phyloP scores from a whole-genome alignment of 2,797 vertebrate genomes.

The Coracias cyanogaster region DNA sequence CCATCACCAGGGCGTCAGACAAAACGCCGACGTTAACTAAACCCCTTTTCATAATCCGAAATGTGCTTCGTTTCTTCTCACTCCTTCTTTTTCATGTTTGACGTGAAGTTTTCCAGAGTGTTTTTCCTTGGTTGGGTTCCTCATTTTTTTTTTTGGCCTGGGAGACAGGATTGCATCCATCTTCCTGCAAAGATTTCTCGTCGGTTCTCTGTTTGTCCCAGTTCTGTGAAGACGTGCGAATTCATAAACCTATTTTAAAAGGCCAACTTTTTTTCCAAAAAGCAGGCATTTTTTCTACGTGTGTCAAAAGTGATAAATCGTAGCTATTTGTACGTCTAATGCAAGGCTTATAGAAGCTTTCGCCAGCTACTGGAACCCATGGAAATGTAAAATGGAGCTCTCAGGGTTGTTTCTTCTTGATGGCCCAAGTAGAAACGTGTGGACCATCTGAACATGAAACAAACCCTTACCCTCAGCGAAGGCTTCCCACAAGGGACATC shows the following conservation, averaged over 20 bases:
- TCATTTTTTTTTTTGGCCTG: neutral
- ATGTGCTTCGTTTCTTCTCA: slow-evolving; percentile 22
- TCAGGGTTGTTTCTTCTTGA: rapidly evolving
- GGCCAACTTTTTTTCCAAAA: neutral
- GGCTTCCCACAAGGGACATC: neutral
- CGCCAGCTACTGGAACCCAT: slow-evolving; percentile 17
- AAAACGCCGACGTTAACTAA: slow-evolving; percentile 18
- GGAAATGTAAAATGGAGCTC: neutral
- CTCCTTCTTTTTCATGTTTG: slow-evolving; percentile 7
- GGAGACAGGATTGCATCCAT: slow-evolving; percentile 36
- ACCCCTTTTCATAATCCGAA: neutral
- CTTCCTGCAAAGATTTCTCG: neutral
- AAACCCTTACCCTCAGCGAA: neutral
- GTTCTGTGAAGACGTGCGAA: neutral
- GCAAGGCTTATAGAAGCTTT: neutral
- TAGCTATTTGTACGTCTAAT: neutral
- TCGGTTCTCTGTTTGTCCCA: slow-evolving; percentile 26
- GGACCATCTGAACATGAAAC: neutral
- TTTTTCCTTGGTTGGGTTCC: slow-evolving; percentile 33
- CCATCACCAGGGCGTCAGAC: neutral
- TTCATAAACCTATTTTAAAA: slow-evolving; percentile 26
- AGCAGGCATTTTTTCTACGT: neutral
- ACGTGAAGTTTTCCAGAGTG: slow-evolving; percentile 36
- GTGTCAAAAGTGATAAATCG: slow-evolving; percentile 41
- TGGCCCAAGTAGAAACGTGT: neutral